Evolutionary conservation across 2,113 vertebrate genomes (phyloP), one percentile per base, ranked within the genome.

Genomic region (Marmota monax): DNA sequence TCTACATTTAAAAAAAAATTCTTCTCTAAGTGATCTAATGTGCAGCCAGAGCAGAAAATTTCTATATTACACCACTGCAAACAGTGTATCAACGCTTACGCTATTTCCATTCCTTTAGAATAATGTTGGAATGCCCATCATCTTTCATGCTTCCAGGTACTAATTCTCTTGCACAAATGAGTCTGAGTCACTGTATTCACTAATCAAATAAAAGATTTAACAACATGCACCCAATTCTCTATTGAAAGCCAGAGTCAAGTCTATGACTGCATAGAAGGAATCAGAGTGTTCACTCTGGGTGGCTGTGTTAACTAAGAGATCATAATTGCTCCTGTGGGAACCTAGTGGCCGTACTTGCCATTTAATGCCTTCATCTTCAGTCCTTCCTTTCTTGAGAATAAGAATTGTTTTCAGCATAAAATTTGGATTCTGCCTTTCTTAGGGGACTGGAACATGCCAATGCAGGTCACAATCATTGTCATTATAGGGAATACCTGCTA

Each of bases 271-370:
- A 29, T 32, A 42, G 70, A 74, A 56, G 25, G 8, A 69, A 67
- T 37, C 9, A 7, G 1, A 70, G 32, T 82, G 10, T 61, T 32
- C 76, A 22, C 5, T 25, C 22, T 48, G 32, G 53, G 3, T 72
- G 10, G 17, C 65, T 20, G 6, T 22, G 70, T 70, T 88, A 34
- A 32, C 16, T 65, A 84, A 69, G 14, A 63, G 27, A 51, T 65
- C 25, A 27, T 39, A 42, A 48, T 70, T 94, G 12, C 22, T 76
- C n/a, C 32, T 1, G 25, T 0, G 2, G 1, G 4, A 7, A 16
- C 1, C 39, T 0, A 6, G 14, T 45, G 25, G 9, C n/a, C 8
- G 29, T 77, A 13, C 2, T 7, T 72, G 8, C 1, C 32, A 79
- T 58, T 53, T 85, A 48, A 56, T 32, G 7, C 17, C 45, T 74